phyloP scores from a whole-genome alignment of 2,113 vertebrate genomes.

The Erinaceus europaeus region DNA sequence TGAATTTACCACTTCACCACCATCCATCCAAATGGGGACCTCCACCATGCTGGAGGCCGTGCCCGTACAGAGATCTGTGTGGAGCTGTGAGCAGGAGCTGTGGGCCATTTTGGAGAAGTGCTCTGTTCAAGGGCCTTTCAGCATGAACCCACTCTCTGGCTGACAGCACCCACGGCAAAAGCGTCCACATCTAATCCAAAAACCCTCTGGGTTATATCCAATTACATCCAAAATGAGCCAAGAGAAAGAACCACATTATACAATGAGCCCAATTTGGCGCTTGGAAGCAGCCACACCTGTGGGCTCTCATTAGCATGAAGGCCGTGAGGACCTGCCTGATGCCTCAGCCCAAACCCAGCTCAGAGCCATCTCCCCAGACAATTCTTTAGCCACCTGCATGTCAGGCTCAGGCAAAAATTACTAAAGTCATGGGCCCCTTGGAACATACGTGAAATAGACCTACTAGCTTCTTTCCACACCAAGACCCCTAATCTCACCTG shows the following conservation, averaged over 20 bases:
- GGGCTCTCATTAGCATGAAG: neutral
- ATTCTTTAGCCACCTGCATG: too few relatives aligned
- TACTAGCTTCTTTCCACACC: too few relatives aligned
- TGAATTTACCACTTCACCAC: neutral
- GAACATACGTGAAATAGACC: too few relatives aligned
- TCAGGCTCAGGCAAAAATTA: too few relatives aligned
- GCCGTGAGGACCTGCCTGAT: neutral
- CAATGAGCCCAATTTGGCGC: neutral
- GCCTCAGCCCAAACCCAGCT: rapidly evolving
- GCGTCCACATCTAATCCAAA: neutral
- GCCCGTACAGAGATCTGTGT: neutral
- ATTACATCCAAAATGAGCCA: neutral
- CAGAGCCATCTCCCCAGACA: neutral
- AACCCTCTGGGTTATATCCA: neutral
- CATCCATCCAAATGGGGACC: neutral
- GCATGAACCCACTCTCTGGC: neutral
- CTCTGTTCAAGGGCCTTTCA: neutral
- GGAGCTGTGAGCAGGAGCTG: neutral
- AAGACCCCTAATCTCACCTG: too few relatives aligned
- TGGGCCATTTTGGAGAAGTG: neutral
- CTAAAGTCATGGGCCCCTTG: too few relatives aligned
- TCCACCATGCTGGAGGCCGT: neutral
- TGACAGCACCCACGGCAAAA: neutral
- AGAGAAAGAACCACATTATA: neutral
- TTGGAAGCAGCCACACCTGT: neutral